Evolutionary conservation across 1,140 invertebrate species (phyloP).

Genomic region (Pseudomyrmex dendroicus): DNA sequence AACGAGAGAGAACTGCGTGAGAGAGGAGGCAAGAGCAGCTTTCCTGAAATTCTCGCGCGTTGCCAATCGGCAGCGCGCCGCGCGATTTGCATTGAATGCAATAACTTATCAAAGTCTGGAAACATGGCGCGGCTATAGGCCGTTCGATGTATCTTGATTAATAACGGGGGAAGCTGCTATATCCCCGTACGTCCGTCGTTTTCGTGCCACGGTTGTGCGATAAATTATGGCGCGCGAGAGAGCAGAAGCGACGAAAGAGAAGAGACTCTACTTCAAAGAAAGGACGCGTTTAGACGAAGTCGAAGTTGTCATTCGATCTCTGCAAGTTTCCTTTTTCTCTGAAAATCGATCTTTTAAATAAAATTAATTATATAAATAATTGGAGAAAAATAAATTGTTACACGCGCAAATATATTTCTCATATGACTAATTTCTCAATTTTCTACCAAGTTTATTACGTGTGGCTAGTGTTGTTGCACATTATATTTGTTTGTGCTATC

Average conservation of each 20-base stretch:
- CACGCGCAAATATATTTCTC: slow-evolving; percentile 6
- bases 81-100: slow-evolving; percentile 78
- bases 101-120: slow-evolving; percentile 76
- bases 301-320: slow-evolving; percentile 34
- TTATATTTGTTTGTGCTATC: too few species aligned
- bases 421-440: background rate
- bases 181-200: slow-evolving; percentile 65
- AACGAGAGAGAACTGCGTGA: slow-evolving; percentile 35
- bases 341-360: too few species aligned
- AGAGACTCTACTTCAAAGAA: background rate
- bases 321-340: background rate
- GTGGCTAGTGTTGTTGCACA: too few species aligned
- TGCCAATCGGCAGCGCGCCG: slow-evolving; percentile 45
- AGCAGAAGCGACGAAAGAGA: slow-evolving; percentile 28
- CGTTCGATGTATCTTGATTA: slow-evolving; percentile 77
- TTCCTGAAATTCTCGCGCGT: slow-evolving; percentile 56
- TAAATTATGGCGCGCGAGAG: slow-evolving; percentile 69
- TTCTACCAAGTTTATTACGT: too few species aligned
- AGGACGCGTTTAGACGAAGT: slow-evolving; percentile 19
- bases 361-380: too few species aligned
- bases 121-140: slow-evolving; percentile 57
- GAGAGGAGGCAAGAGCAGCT: background rate
- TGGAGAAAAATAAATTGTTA: too few species aligned
- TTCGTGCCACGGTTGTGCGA: slow-evolving; percentile 61
- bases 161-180: slow-evolving; percentile 77